Conservation (phyloP, 2,797 vertebrate species). For the Thaleichthys pacificus region DNA sequence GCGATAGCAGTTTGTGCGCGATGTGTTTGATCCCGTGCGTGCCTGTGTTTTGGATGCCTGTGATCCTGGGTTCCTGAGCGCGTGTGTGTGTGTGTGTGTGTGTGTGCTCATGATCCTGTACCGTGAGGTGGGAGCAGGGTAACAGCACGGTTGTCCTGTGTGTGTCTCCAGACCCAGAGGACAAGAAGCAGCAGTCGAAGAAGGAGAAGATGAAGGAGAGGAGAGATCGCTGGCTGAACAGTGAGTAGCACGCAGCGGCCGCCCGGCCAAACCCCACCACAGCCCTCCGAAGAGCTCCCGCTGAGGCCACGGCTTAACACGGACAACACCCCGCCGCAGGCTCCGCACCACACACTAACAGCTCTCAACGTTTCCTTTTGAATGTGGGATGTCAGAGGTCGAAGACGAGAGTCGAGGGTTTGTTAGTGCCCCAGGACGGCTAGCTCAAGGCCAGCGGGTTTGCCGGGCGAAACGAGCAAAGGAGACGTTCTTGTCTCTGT, state of each 20-base stretch:
- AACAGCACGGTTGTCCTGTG: neutral
- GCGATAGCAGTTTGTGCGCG: no score
- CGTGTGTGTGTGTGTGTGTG: conserved; percentile 17
- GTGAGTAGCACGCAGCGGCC: conserved; percentile 58
- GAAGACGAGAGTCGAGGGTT: neutral
- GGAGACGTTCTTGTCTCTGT: conserved; percentile 9
- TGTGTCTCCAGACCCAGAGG: conserved; percentile 49
- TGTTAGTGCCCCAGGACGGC: neutral
- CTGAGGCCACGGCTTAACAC: neutral
- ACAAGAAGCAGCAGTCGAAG: conserved; percentile 69
- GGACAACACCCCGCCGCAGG: neutral
- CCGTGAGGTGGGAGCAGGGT: neutral
- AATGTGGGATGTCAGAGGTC: neutral
- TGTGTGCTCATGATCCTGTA: neutral
- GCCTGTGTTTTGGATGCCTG: no score
- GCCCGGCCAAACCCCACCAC: neutral
- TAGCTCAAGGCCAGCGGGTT: neutral
- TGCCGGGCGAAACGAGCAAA: neutral
- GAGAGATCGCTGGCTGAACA: conserved; percentile 73
- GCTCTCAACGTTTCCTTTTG: neutral
- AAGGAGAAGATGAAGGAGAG: conserved; percentile 78
- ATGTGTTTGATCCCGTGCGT: no score
- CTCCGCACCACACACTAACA: neutral
- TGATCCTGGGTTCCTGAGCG: neutral
- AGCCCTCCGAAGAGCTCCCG: neutral